Evolutionary conservation across 2,888 invertebrate species (phyloP).

Genomic region (Hyposoter didymator): DNA sequence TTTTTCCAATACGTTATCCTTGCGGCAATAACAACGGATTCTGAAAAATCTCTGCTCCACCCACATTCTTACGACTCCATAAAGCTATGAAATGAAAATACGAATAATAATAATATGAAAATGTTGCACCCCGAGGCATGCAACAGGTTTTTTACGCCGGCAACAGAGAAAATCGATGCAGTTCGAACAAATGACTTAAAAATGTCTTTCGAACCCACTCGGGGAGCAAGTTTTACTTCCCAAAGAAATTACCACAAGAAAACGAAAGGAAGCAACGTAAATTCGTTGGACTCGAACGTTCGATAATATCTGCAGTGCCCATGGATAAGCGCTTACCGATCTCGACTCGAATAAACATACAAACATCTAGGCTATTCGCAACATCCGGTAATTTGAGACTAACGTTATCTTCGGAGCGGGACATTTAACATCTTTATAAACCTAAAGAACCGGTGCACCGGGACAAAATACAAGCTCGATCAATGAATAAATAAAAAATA

Average conservation of each 20-base stretch:
- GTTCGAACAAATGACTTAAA: not conserved
- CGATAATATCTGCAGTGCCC: slow-evolving; percentile 18
- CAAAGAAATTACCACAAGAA: not conserved
- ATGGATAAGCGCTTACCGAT: not conserved
- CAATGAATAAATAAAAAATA: slow-evolving; percentile 3
- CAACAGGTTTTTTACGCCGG: not conserved
- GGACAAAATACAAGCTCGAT: slow-evolving; percentile 18
- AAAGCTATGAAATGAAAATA: not conserved
- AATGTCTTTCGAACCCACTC: not conserved
- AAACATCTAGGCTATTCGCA: not conserved
- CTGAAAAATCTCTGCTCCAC: not conserved
- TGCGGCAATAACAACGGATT: not conserved
- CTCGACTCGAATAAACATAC: not conserved
- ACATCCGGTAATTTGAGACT: slow-evolving; percentile 38
- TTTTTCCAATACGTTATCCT: too few species aligned
- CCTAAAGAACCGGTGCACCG: not conserved
- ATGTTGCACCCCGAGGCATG: not conserved
- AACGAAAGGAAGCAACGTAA: slow-evolving; percentile 16
- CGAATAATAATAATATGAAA: not conserved
- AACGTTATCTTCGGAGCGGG: slow-evolving; percentile 26
- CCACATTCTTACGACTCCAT: not conserved
- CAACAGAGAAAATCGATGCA: not conserved
- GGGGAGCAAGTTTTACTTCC: not conserved
- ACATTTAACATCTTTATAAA: slow-evolving; percentile 20
- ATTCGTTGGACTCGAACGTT: not conserved